phyloP scores from a whole-genome alignment of 2,888 invertebrate genomes.

The Drosophila paramelanica region DNA sequence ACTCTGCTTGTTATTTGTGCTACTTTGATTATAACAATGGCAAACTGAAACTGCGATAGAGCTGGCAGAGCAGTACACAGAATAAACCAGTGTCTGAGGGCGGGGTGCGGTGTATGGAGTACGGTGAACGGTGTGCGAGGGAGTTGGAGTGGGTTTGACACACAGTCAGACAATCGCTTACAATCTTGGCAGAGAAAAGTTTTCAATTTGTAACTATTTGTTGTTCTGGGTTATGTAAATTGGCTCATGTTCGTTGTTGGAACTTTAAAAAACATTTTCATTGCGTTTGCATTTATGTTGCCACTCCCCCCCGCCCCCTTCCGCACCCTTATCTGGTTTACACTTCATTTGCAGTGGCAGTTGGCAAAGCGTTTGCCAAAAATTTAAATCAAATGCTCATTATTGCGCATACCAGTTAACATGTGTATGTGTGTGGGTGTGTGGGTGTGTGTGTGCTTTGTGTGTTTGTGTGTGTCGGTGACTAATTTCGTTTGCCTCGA shows the following conservation, averaged over 20 bases:
- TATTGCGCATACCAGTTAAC: conserved; percentile 61
- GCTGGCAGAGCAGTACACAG: conserved; percentile 5
- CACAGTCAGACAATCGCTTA: conserved; percentile 72
- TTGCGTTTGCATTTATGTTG: conserved; percentile 55
- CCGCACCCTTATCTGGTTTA: conserved; percentile 56
- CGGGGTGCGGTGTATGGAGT: not conserved
- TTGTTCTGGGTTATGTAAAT: conserved; percentile 78
- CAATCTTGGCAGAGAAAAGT: conserved; percentile 78
- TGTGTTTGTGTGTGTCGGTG: conserved; percentile 20
- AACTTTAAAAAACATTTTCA: conserved; percentile 68
- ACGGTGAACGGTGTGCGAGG: too few species aligned
- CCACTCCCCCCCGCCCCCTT: not conserved
- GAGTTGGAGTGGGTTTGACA: conserved; percentile 4
- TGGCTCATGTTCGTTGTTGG: conserved; percentile 58
- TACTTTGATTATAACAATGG: conserved; percentile 79
- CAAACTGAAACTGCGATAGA: conserved; percentile 39
- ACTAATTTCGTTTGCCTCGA: conserved; percentile 65
- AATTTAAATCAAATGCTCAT: conserved; percentile 64
- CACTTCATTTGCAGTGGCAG: conserved; percentile 74
- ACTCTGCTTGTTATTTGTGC: conserved; percentile 68
- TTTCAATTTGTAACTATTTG: conserved; percentile 80
- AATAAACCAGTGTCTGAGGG: not conserved
- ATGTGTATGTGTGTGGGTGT: conserved; percentile 12
- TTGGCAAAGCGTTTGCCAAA: conserved; percentile 57
- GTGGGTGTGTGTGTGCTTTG: conserved; percentile 3